These are phyloP conservation scores for Andricus quercusramuli DNA, from an alignment of 2,888 invertebrate species.

Conservation along the genomic window DNA sequence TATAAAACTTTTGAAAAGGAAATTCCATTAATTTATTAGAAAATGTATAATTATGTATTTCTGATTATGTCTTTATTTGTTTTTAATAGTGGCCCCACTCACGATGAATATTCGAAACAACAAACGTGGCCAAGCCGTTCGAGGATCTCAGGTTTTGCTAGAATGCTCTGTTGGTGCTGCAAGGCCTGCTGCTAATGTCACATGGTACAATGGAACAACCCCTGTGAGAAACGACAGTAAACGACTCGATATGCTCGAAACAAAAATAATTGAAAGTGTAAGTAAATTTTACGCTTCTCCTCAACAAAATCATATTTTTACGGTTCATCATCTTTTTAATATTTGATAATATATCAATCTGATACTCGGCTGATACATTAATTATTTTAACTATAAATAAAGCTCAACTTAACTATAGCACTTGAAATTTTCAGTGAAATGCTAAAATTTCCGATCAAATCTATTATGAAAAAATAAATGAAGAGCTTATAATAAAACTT, in stretches of 20 bases:
- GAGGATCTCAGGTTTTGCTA: constrained; percentile 89
- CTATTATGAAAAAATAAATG: background rate
- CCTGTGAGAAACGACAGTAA: constrained; percentile 70
- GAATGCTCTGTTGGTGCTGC: constrained; percentile 90
- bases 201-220: constrained; percentile 90
- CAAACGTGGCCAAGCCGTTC: constrained; percentile 88
- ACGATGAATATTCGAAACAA: constrained; percentile 83
- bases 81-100: constrained; percentile 88
- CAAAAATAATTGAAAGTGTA: constrained; percentile 70
- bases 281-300: constrained; percentile 55
- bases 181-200: constrained; percentile 89
- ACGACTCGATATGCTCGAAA: constrained; percentile 72
- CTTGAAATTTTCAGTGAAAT: background rate
- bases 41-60: constrained; percentile 5
- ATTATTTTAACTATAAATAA: too few relatives aligned
- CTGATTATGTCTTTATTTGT: background rate
- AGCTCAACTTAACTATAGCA: too few relatives aligned
- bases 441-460: background rate
- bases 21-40: too few relatives aligned
- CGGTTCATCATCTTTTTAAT: background rate
- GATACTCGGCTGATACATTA: too few relatives aligned
- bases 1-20: background rate
- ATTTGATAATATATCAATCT: background rate
- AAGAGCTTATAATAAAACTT: background rate
- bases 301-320: background rate